These are phyloP conservation scores for Enteromius radiatus DNA, from an alignment of 2,797 vertebrate genomes.

Conservation along the genomic window DNA sequence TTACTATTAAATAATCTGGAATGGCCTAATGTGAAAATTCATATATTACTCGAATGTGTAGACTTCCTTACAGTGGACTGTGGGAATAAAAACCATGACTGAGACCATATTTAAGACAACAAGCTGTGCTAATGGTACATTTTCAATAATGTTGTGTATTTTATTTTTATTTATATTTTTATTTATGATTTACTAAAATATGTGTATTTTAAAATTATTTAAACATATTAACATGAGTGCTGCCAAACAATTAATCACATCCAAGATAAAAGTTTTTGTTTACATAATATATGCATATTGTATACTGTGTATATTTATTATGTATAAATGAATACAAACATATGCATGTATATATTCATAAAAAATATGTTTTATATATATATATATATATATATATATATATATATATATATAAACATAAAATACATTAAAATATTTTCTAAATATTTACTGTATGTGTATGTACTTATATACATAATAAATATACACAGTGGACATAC, in stretches of 20 bases:
- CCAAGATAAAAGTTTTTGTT: neutral
- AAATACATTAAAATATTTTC: too few relatives aligned
- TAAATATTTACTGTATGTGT: too few relatives aligned
- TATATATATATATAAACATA: too few relatives aligned
- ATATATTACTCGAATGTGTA: constrained; percentile 27
- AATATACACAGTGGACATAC: too few relatives aligned
- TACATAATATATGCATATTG: neutral
- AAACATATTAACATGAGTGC: neutral
- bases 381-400: too few relatives aligned
- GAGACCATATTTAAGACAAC: constrained; percentile 6
- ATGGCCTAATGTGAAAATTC: constrained; percentile 43
- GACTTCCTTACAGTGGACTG: constrained; percentile 25
- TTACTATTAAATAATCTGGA: constrained; percentile 47
- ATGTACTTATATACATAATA: too few relatives aligned
- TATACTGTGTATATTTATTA: neutral
- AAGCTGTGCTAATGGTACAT: neutral
- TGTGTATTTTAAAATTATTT: neutral
- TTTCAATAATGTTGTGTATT: neutral
- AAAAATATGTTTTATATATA: too few relatives aligned
- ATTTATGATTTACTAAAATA: neutral
- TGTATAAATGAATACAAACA: too few relatives aligned
- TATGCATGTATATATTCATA: too few relatives aligned
- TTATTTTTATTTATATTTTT: neutral
- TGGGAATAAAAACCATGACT: constrained; percentile 20
- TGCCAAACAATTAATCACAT: neutral